These are phyloP conservation scores for Semibalanus balanoides DNA, from an alignment of 1,140 invertebrate genomes.

Conservation along the genomic window DNA sequence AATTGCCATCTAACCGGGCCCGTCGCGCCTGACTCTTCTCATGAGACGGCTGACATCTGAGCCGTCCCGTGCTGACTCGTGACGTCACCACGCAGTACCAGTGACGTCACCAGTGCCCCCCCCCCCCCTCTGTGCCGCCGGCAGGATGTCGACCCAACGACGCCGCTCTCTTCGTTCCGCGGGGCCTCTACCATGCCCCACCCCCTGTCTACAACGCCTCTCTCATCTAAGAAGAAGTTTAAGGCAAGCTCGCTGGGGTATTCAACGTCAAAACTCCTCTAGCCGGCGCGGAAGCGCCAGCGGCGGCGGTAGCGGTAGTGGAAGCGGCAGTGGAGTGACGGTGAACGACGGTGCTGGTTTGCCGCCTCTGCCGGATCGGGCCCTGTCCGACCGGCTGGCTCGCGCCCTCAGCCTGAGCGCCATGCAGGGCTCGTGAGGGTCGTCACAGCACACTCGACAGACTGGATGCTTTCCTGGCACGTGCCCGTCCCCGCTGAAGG, in stretches of 20 bases:
- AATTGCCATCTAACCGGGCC: too few relatives aligned
- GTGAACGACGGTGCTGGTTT: too few relatives aligned
- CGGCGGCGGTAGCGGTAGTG: too few relatives aligned
- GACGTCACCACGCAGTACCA: too few relatives aligned
- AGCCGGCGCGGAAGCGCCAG: background rate
- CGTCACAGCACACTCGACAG: too few relatives aligned
- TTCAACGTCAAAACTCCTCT: background rate
- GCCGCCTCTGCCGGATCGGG: background rate
- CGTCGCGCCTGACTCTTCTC: too few relatives aligned
- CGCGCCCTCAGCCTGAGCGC: background rate
- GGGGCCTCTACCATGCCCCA: background rate
- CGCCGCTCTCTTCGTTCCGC: background rate
- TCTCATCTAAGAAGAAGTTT: constrained; percentile 2
- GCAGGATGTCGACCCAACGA: background rate
- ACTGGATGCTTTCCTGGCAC: background rate
- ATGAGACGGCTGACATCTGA: too few relatives aligned
- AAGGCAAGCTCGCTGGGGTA: background rate
- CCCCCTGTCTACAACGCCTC: background rate
- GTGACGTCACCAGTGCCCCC: too few relatives aligned
- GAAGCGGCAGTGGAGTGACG: too few relatives aligned
- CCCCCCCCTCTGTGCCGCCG: background rate
- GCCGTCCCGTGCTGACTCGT: too few relatives aligned
- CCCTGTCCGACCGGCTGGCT: background rate
- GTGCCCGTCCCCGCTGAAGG: background rate
- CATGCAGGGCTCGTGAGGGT: background rate